Evolutionary conservation across 2,113 vertebrate species (phyloP), one percentile per base, ranked within the genome.

Genomic region (Entelurus aequoreus): DNA sequence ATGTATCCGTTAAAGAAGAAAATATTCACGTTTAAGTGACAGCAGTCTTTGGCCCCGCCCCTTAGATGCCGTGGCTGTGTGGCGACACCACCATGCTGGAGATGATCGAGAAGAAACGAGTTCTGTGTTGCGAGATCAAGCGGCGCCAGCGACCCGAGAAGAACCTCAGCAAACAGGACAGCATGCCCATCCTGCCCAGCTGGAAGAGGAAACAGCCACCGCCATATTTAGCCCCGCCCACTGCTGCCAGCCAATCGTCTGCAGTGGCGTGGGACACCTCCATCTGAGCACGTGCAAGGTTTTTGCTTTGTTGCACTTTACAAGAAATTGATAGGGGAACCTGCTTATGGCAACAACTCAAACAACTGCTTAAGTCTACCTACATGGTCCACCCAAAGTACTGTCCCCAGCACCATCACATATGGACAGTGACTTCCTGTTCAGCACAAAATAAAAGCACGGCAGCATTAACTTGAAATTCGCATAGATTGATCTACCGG

Each of bases 71-170:
- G 62, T 98, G 95, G 95, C 89, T 95, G 72, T 93, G 92, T 66
- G 93, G 94, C 62, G 95, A 98, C 79, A 90, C 92, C 87, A 98
- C 94, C 14, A 97, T 99, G 95, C 92, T 98, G 91, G 95, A 97
- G 84, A 97, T 93, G 90, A 99, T 99, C 55, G 94, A 98, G 91
- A 97, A 93, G 87, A 99, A 99, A 67, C 90, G 95, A 55, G 91
- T 94, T 83, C 87, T 99, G 86, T 99, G 96, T 88, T 93, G 91
- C 54, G 95, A 99, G 88, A 99, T 99, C 77, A 96, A 95, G 88
- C 90, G 93, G 71, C 92, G 93, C 15, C 94, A 96, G 89, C 92
- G 93, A 61, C 91, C 92, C 2, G 94, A 97, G 75, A 96, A 94
- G 84, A 93, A 93, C 75, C 92, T 97, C 83, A 95, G 93, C 81